Evolutionary conservation across 2,113 vertebrate genomes (phyloP), one percentile per base, ranked within the genome.

Genomic region (Arvicanthis niloticus): DNA sequence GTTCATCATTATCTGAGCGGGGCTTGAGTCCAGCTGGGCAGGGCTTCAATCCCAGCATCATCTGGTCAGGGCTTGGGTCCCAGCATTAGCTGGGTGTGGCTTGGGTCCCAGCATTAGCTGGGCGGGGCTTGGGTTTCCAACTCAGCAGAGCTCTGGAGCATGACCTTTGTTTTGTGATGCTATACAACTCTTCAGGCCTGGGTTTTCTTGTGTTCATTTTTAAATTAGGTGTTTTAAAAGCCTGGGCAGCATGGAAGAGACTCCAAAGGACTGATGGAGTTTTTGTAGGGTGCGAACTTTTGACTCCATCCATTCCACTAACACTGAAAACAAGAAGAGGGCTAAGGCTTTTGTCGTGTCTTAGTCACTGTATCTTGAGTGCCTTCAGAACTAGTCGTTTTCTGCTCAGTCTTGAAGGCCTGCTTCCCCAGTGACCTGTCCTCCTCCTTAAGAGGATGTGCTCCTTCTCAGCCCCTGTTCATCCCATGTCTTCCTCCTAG

Each of bases 171-270:
- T n/a, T 70, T 10, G 53, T 70, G 37, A 22, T 40, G 12, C 24
- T 34, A 26, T 42, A 31, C 40, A 60, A 31, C 9, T 40, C 87
- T 75, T 95, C 29, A 93, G 68, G 81, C n/a, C 19, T 78, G 17
- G 31, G 42, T 58, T 48, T 87, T 56, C 68, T 80, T 65, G 4
- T 4, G 51, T 53, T 91, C 34, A 37, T 78, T 75, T 82, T 51
- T 62, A 45, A 45, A 45, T 45, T 45, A 42, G 53, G 31, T 84
- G 88, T 84, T 93, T 86, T 13, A 80, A 92, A 89, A 93, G 31
- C 29, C 34, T 22, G 31, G 42, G 22, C 31, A 37, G 6, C 15
- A 89, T 34, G 16, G 31, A 60, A 73, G 51, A 56, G 84, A 58
- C 37, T 12, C 60, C 31, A 56, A 26, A 62, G 58, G 58, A 58